Conservation (phyloP, 2,888 invertebrate genomes). For the Nomada fabriciana region DNA sequence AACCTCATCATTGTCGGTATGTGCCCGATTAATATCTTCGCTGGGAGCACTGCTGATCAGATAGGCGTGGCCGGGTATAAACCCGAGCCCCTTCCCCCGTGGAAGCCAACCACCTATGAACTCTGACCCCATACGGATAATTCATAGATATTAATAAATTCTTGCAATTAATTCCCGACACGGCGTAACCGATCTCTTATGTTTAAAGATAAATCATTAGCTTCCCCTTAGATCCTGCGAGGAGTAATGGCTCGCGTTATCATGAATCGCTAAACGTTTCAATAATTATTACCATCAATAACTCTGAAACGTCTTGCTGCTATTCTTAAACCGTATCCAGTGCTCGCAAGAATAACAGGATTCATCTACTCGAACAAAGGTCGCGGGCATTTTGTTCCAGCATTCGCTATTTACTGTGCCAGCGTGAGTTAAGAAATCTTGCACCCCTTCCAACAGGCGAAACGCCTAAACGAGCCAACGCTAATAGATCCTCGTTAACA, state of each 20-base stretch:
- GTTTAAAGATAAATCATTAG: constrained; percentile 48
- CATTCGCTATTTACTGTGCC: neutral
- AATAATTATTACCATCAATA: constrained; percentile 30
- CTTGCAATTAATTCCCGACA: constrained; percentile 51
- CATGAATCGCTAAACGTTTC: constrained; percentile 38
- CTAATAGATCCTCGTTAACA: constrained; percentile 34
- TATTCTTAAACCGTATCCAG: constrained; percentile 1
- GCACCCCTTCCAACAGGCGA: neutral
- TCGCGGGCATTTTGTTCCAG: neutral
- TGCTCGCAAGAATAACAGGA: neutral
- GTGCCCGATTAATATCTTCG: constrained; percentile 70
- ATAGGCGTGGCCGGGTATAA: constrained; percentile 58
- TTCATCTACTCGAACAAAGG: neutral
- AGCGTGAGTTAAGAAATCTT: constrained; percentile 34
- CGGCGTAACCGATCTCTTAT: constrained; percentile 46
- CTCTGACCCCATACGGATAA: constrained; percentile 74
- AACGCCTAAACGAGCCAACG: constrained; percentile 25
- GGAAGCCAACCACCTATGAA: constrained; percentile 61
- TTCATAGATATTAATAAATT: constrained; percentile 62
- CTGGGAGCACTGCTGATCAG: constrained; percentile 66
- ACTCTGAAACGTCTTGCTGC: neutral
- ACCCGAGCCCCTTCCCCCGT: constrained; percentile 22
- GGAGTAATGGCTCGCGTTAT: constrained; percentile 1
- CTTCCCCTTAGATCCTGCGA: neutral
- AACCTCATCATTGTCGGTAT: constrained; percentile 61